phyloP scores from a whole-genome alignment of 2,888 invertebrate species.

The Diaprepes abbreviatus region DNA sequence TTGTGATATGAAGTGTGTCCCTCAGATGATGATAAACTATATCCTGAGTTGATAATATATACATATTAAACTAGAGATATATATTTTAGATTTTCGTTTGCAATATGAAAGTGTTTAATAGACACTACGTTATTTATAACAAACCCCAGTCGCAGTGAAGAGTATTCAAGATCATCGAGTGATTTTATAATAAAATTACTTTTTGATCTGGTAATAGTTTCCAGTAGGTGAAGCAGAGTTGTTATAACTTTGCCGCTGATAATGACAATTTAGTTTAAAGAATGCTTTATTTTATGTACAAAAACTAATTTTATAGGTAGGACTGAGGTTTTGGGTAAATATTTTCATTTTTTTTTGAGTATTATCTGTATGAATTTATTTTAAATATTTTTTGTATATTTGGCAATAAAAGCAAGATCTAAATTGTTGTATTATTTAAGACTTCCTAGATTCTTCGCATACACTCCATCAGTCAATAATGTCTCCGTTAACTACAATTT shows the following conservation, averaged over 20 bases:
- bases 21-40: too few relatives aligned
- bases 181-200: too few relatives aligned
- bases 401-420: too few relatives aligned
- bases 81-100: neutral
- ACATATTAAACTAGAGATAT: neutral
- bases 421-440: too few relatives aligned
- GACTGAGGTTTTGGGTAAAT: slow-evolving; percentile 29
- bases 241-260: neutral
- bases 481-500: too few relatives aligned
- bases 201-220: neutral
- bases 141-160: neutral
- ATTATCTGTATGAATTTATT: slow-evolving; percentile 7
- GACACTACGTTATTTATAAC: neutral
- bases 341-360: slow-evolving; percentile 12
- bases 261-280: slow-evolving; percentile 1
- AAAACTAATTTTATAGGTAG: slow-evolving; percentile 25
- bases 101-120: neutral
- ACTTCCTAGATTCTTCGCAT: too few relatives aligned
- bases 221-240: neutral
- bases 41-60: too few relatives aligned
- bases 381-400: too few relatives aligned
- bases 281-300: slow-evolving; percentile 15
- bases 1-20: slow-evolving; percentile 25
- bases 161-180: neutral
- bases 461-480: too few relatives aligned